Evolutionary conservation across 2,113 vertebrate genomes (phyloP), one percentile per base, ranked within the genome.

Genomic region (Haemorhous mexicanus): DNA sequence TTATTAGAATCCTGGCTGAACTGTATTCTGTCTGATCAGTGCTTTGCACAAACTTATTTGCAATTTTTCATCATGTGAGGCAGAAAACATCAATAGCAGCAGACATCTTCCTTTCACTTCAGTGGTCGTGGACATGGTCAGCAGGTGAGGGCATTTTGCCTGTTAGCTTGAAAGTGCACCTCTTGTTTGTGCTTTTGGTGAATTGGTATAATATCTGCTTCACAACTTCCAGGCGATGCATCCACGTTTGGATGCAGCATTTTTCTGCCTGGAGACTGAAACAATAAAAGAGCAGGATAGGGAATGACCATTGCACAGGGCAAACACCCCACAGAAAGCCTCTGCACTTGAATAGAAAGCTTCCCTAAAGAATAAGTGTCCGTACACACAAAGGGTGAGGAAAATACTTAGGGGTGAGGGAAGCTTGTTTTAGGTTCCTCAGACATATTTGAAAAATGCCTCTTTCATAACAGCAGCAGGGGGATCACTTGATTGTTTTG

Each of bases 41-140:
- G 73, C 52, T 93, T 89, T 84, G 69, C 41, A 75, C 39, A 81
- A 83, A 41, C 20, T 61, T 81, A 15, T 20, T 90, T 84, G 44
- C 16, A 81, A 46, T 90, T 89, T 0, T 0, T 81, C 44, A 43
- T n/a, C 0, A 0, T 81, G 49, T 53, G 20, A 72, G 41, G 47
- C 52, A 88, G 59, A 50, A 0, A 0, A 41, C 50, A 26, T 13
- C 5, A 4, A 49, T 7, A n/a, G 33, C 10, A 37, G 33, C 41
- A 55, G 62, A n/a, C 16, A 50, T 37, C 41, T 52, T 80, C 32
- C 41, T 92, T 84, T 77, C 44, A 68, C 30, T 78, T 73, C 53
- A n/a, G 4, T 13, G 68, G 39, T 23, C 44, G 26, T 4, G 39
- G 27, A 43, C 30, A 13, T 0, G 0, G 50, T 30, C 27, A 82